Base-by-base conservation (phyloP, 2,797 vertebrate genomes). In the Vultur gryphus region DNA sequence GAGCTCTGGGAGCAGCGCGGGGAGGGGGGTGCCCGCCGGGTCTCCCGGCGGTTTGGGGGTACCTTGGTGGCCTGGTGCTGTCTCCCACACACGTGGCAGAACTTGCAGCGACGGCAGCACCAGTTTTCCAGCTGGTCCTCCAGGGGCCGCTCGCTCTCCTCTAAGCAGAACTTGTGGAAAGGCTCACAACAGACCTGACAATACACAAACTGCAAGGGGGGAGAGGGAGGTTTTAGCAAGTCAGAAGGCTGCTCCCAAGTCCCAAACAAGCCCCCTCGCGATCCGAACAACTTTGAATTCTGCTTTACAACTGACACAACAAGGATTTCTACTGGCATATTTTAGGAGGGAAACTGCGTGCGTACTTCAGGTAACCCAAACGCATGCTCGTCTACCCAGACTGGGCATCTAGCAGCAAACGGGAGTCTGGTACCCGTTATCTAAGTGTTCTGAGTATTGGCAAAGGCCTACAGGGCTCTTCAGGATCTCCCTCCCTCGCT, bases 151-250 rank as follows among this genome's bases (percentile, higher is more conserved):
- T 99, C 99, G 1, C 98, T 99, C 97, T 99, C 99, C 96, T 99
- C 99, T 96, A 99, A 97, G 98, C 99, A 99, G 98, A 99, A 99
- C 85, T 99, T 99, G 98, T 99, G 99, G 98, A 99, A 99, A 31
- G 99, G 99, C 97, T 99, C 99, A 97, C 99, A 99, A 97, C 99
- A 99, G 69, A 99, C 99, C 99, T 99, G 99, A 97, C 99, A 99
- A 98, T 99, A 99, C 72, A 99, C 99, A 98, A 99, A 99, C 99
- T 99, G 80, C 78, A 87, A 88, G 92, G 87, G 35, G 84, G 94
- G 92, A 89, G 94, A 96, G 89, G 89, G 43, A 72, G 66, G 90
- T 49, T 90, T 95, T 86, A 97, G 96, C 90, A 77, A 87, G 66
- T 80, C 76, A 76, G 70, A 89, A 48, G 71, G 71, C 69, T 19